These are phyloP conservation scores for Chloropsis hardwickii DNA, from an alignment of 2,113 vertebrate genomes.

Conservation along the genomic window DNA sequence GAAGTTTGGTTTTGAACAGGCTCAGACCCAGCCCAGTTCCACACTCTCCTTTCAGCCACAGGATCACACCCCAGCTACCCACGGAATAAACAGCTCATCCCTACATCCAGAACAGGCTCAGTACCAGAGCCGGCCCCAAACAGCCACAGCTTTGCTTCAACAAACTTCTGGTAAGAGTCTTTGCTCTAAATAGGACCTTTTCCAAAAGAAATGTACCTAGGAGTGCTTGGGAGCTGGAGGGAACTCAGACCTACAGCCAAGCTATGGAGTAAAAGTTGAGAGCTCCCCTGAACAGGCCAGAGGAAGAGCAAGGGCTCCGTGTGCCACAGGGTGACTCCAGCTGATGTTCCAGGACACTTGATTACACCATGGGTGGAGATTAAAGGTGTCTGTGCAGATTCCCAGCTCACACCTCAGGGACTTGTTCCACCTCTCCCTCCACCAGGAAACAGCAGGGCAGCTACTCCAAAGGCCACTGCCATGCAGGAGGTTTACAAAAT, in stretches of 20 bases:
- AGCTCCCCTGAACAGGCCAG: not conserved
- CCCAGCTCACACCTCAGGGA: not conserved
- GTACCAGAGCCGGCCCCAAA: not conserved
- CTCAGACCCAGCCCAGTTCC: not conserved
- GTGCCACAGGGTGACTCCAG: not conserved
- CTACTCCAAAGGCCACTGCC: not conserved
- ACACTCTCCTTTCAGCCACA: rapidly evolving
- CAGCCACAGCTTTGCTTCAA: rapidly evolving
- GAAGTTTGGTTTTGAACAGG: not conserved
- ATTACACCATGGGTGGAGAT: not conserved
- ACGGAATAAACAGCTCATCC: rapidly evolving
- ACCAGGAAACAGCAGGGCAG: not conserved
- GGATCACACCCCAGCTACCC: rapidly evolving
- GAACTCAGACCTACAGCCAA: not conserved
- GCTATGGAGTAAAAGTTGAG: rapidly evolving
- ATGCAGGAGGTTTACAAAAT: not conserved
- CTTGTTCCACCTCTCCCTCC: not conserved
- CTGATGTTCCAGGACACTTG: not conserved
- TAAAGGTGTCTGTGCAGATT: not conserved
- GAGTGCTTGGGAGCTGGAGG: not conserved
- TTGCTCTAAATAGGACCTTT: rapidly evolving
- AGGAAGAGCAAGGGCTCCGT: not conserved
- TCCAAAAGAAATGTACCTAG: rapidly evolving
- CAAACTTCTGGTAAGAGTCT: rapidly evolving
- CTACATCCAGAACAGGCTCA: not conserved